Evolutionary conservation across 1,140 invertebrate species (phyloP).

Genomic region (Drosophila lini): DNA sequence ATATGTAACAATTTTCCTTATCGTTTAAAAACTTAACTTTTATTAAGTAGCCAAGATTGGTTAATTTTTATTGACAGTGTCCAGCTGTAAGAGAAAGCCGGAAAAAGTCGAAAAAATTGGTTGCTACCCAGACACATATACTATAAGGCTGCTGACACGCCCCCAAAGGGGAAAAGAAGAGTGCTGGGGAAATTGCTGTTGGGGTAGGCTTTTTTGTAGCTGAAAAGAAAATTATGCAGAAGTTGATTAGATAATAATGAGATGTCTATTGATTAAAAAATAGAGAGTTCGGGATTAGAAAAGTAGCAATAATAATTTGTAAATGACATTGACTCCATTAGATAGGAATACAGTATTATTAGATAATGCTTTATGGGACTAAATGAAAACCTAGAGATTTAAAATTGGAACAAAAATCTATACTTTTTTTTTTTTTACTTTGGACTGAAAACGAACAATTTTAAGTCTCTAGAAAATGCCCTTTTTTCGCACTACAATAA

Average conservation of each 20-base stretch:
- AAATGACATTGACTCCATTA: background rate
- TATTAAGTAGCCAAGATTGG: background rate
- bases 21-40: background rate
- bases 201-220: constrained; percentile 85
- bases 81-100: background rate
- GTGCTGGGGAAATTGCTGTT: constrained; percentile 52
- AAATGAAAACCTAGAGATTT: background rate
- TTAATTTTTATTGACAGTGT: background rate
- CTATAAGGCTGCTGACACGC: constrained; percentile 12
- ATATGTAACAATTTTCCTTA: background rate
- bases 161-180: constrained; percentile 26
- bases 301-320: background rate
- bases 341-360: background rate
- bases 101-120: constrained; percentile 26
- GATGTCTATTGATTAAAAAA: constrained; percentile 6
- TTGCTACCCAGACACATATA: constrained; percentile 31
- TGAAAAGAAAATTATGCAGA: constrained; percentile 53
- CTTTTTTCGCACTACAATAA: constrained; percentile 1
- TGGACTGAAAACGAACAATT: background rate
- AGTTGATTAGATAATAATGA: constrained; percentile 69
- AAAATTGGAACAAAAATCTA: background rate
- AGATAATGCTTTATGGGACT: background rate
- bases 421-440: background rate
- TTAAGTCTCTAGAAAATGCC: background rate
- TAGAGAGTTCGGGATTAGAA: too few species aligned